phyloP scores from a whole-genome alignment of 2,113 vertebrate genomes.

The Syrmaticus mikado region DNA sequence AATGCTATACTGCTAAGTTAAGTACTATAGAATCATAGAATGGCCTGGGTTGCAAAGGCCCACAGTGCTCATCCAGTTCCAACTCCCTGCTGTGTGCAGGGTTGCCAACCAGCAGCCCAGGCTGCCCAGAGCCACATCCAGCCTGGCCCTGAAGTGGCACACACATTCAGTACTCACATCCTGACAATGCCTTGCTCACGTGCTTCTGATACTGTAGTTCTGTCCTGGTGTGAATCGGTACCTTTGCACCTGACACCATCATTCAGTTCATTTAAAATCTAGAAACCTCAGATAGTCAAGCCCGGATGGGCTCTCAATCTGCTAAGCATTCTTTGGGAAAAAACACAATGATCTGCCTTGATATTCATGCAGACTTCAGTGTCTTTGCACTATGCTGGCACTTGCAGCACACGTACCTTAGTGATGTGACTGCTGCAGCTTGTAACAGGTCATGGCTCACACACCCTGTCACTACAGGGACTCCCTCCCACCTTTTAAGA shows the following conservation, averaged over 20 bases:
- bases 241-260: background rate
- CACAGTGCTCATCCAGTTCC: too few species aligned
- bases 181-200: background rate
- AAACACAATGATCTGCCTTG: background rate
- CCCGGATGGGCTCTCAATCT: background rate
- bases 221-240: background rate
- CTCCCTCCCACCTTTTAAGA: background rate
- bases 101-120: too few species aligned
- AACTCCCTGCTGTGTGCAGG: too few species aligned
- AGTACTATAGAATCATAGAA: too few species aligned
- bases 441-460: background rate
- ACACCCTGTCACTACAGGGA: background rate
- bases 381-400: background rate
- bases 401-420: background rate
- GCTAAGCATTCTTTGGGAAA: background rate
- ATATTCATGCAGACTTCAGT: background rate
- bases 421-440: background rate
- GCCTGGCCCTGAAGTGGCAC: too few species aligned
- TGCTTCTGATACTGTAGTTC: background rate
- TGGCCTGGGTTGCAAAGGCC: too few species aligned
- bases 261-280: background rate
- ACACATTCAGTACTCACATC: background rate
- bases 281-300: background rate
- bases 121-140: too few species aligned
- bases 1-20: fast-evolving